Evolutionary conservation across 2,113 vertebrate species (phyloP).

Genomic region (Lota lota): DNA sequence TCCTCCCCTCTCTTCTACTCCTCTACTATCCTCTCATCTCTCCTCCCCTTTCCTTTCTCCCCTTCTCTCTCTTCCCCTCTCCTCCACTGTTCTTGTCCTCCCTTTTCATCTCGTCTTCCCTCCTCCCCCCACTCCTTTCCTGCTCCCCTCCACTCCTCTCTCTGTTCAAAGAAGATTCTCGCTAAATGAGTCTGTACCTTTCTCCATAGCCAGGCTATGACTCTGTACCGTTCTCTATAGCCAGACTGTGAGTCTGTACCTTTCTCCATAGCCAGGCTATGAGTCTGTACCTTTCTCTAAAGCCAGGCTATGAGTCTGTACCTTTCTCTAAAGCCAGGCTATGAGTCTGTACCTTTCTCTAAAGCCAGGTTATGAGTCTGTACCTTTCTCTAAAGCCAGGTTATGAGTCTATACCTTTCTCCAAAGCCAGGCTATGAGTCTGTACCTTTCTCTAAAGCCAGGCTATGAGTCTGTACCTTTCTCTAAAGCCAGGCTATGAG

Average conservation of each 20-base stretch:
- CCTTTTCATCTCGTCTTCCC: not conserved
- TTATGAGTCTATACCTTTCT: not conserved
- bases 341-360: too few relatives aligned
- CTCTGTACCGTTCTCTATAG: too few relatives aligned
- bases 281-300: too few relatives aligned
- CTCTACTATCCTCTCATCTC: slow-evolving; percentile 10
- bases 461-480: too few relatives aligned
- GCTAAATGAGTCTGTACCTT: not conserved
- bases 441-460: too few relatives aligned
- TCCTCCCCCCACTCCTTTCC: not conserved
- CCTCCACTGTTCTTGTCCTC: not conserved
- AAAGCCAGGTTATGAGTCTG: too few relatives aligned
- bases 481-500: too few relatives aligned
- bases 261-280: not conserved
- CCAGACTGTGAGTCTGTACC: not conserved
- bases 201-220: not conserved
- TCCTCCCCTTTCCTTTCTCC: not conserved
- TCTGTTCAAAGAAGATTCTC: not conserved
- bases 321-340: too few relatives aligned
- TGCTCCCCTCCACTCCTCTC: not conserved
- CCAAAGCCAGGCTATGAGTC: not conserved
- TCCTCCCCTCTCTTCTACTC: slow-evolving; percentile 6
- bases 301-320: too few relatives aligned
- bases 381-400: too few relatives aligned
- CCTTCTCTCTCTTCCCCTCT: not conserved